Base-by-base conservation (phyloP, 1,140 invertebrate species). In the Zaprionus inermis region DNA sequence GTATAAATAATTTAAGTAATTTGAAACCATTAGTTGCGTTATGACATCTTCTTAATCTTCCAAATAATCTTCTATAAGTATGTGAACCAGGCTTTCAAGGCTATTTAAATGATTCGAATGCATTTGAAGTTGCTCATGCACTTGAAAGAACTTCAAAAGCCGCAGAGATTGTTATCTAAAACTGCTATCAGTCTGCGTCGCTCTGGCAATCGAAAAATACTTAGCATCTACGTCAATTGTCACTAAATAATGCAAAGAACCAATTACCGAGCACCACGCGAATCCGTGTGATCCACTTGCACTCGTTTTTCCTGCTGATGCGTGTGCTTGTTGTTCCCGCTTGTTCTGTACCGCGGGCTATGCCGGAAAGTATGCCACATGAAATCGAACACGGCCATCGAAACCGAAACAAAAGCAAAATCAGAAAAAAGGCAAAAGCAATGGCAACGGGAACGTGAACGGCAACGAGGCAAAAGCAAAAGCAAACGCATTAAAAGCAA, bases 401-500 rank as follows among this genome's bases (percentile, higher is more conserved):
- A 41, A 30, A 24, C 36, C 36, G 36, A 63, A 32, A 44, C 16
- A 36, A 16, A 49, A 30, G 32, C 44, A 34, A 54, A 30, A 58
- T 20, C 14, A 41, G 51, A 16, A 44, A 5, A 18, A 22, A n/a
- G n/a, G n/a, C 7, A 49, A 22, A 22, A n/a, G 16, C 30, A 65
- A 49, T 51, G 64, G 51, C 66, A 76, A 65, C 49, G 59, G 38
- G 14, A 9, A 20, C 18, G 20, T 16, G 20, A 54, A 38, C 36
- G 14, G 36, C 36, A 38, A 38, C 36, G 36, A 14, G 36, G 14
- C 36, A 82, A 69, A 76, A 66, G 56, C 76, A 76, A 78, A 78
- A 78, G 76, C 81, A 76, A 86, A 86, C 83, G 83, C 83, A 86
- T 86, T 86, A 86, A 86, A 86, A 86, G 83, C 83, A 86, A 86